Conservation (phyloP, 2,113 vertebrate genomes). For the Channa maculata region DNA sequence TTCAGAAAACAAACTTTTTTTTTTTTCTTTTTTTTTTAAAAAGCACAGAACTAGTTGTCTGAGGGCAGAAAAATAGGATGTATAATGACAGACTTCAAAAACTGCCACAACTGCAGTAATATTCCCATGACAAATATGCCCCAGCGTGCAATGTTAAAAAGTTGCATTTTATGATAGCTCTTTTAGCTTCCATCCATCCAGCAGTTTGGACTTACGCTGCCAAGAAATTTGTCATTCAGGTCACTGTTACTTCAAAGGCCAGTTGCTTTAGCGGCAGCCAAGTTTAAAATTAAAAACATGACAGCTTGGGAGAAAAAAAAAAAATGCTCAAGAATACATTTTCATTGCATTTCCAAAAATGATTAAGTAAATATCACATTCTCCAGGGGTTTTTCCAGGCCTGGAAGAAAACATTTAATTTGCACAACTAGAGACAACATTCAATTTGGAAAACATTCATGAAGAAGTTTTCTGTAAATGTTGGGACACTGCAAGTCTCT, state of each 20-base stretch:
- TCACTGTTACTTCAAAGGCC: constrained; percentile 65
- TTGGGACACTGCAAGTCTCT: background rate
- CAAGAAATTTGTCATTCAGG: constrained; percentile 69
- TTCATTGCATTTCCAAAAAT: constrained; percentile 34
- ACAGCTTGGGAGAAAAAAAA: constrained; percentile 30
- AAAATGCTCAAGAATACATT: constrained; percentile 33
- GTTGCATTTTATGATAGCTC: constrained; percentile 8
- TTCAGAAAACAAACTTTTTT: background rate
- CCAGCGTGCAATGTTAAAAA: constrained; percentile 17
- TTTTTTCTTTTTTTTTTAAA: background rate
- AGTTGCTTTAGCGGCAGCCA: constrained; percentile 37
- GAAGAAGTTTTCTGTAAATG: constrained; percentile 1
- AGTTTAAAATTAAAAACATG: constrained; percentile 59
- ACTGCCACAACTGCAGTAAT: constrained; percentile 13
- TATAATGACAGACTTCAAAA: constrained; percentile 19
- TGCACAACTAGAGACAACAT: constrained; percentile 16
- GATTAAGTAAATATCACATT: constrained; percentile 21
- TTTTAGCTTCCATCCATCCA: constrained; percentile 20
- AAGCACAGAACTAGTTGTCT: background rate
- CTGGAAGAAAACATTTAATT: constrained; percentile 36
- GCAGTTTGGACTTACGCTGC: constrained; percentile 42
- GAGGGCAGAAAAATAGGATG: constrained; percentile 1
- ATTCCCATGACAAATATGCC: constrained; percentile 41
- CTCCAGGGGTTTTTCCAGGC: constrained; percentile 28
- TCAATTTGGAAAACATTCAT: constrained; percentile 14